phyloP scores from a whole-genome alignment of 2,797 vertebrate species.

The Scarus forsteni region DNA sequence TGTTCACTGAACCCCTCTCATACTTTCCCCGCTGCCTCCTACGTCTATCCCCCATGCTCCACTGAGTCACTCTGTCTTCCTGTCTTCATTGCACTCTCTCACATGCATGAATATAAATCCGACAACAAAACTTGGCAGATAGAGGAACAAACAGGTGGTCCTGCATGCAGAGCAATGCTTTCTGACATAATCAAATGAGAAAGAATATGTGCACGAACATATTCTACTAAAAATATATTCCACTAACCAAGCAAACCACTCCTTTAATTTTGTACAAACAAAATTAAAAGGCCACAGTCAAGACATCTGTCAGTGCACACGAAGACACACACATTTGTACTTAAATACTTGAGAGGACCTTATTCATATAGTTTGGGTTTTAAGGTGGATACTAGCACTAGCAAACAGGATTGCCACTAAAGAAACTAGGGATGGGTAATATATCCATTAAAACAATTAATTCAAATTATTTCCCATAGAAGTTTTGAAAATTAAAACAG shows the following conservation, averaged over 20 bases:
- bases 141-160: conserved; percentile 51
- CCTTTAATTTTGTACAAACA: neutral
- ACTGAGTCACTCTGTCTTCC: conserved; percentile 63
- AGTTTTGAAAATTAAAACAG: no score
- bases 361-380: no score
- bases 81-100: conserved; percentile 28
- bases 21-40: conserved; percentile 69
- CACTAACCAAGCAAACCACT: neutral
- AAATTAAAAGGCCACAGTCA: neutral
- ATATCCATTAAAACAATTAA: no score
- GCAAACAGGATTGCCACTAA: no score
- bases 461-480: no score
- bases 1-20: conserved; percentile 67
- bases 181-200: conserved; percentile 17
- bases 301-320: neutral
- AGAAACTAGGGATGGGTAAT: no score
- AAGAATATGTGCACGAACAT: neutral
- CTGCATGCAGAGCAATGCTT: conserved; percentile 21
- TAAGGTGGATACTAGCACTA: no score
- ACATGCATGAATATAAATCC: conserved; percentile 29
- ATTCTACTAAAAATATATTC: neutral
- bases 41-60: conserved; percentile 66
- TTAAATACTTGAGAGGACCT: no score
- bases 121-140: conserved; percentile 21
- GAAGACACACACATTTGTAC: no score